Percentiles rank a stretch among this genome's conserved stretches.
Evolutionary conservation across 2,797 vertebrate genomes (phyloP).

Genomic region (Pteronotus mesoamericanus): DNA sequence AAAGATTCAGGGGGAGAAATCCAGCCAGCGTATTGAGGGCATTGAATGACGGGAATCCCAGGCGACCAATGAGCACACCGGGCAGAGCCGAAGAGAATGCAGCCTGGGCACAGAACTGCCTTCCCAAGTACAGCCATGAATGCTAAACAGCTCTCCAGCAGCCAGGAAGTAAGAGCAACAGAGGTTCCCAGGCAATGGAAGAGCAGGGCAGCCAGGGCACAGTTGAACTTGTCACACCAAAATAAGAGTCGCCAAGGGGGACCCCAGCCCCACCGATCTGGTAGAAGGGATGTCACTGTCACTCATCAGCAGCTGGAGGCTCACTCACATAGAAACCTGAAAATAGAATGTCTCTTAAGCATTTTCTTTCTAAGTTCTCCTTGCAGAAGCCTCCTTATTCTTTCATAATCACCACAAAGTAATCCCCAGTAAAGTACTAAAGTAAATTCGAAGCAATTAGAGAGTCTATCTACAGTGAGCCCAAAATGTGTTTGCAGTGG

Average conservation of each 20-base stretch:
- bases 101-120: constrained; percentile 34
- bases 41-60: not conserved
- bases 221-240: constrained; percentile 61
- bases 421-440: constrained; percentile 80
- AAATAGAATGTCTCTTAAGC: constrained; percentile 77
- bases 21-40: not conserved
- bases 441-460: constrained; percentile 83
- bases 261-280: not conserved
- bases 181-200: constrained; percentile 48
- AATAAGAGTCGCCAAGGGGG: constrained; percentile 55
- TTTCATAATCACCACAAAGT: constrained; percentile 81
- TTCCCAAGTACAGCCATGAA: constrained; percentile 43
- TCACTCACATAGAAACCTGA: constrained; percentile 67
- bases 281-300: not conserved
- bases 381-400: constrained; percentile 76
- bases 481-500: constrained; percentile 71
- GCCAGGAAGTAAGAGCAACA: constrained; percentile 60
- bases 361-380: constrained; percentile 72
- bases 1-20: not conserved
- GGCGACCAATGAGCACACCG: constrained; percentile 27
- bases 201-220: not conserved
- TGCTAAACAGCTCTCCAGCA: constrained; percentile 44
- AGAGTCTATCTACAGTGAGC: constrained; percentile 73
- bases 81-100: constrained; percentile 48
- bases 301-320: constrained; percentile 51